Base-by-base conservation (phyloP, 1,140 invertebrate genomes). In the Dendroctonus ponderosae region DNA sequence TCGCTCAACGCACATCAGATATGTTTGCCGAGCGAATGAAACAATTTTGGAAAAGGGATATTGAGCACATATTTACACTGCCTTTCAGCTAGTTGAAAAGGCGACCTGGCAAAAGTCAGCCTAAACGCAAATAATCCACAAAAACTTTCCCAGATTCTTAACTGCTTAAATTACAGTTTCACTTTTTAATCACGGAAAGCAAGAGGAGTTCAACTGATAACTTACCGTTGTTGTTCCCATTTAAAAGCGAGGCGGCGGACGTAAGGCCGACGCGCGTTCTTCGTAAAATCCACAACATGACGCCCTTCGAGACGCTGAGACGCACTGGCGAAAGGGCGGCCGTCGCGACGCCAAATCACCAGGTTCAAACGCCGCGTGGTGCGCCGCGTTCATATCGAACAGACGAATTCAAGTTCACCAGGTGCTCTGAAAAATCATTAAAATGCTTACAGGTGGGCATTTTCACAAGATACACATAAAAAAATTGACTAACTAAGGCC, bases 251-350 rank as follows among this genome's bases (percentile, higher is more conserved):
- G 37, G 65, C 65, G 9, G 65, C 65, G 14, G 65, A 67, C 65
- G 65, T 67, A 39, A 67, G 65, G 38, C 65, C 65, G 58, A 67
- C 58, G 43, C 65, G 65, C 50, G 65, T 67, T 48, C 65, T 51
- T n/a, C 65, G 57, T 44, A 67, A 56, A 46, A 67, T 67, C 65
- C 65, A 67, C 57, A 67, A 62, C 65, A 67, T 67, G 59, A 44
- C 65, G 14, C 46, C n/a, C 51, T 43, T 58, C 46, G 42, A 6
- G 58, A 67, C 65, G 65, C 44, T 57, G 12, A 5, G 56, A 61
- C 57, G 65, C 65, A 67, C 65, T 67, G 57, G 46, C 50, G 51
- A 51, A 39, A n/a, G 41, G 40, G 7, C 12, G 59, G 12, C 9
- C 63, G 54, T 42, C 12, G 40, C 63, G 63, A 57, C 64, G 64